Conservation (phyloP, 2,888 invertebrate genomes). For the Lycocerus yunnanus region DNA sequence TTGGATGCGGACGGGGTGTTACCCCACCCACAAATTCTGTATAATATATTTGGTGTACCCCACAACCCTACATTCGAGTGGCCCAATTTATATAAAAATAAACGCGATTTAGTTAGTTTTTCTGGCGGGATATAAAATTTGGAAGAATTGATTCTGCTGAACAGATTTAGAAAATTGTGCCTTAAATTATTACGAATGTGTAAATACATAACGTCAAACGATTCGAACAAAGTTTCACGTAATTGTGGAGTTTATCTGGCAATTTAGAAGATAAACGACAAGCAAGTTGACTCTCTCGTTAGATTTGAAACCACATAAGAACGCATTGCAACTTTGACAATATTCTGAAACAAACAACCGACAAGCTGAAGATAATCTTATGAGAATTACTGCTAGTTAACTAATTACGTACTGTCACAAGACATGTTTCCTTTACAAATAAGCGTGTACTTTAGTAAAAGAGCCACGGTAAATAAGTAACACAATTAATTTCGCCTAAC, state of each 20-base stretch:
- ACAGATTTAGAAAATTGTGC: background rate
- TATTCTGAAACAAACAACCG: background rate
- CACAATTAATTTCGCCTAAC: background rate
- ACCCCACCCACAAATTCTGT: constrained; percentile 22
- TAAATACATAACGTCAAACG: background rate
- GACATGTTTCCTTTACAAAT: background rate
- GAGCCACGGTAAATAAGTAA: background rate
- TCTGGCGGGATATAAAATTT: background rate
- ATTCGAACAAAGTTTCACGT: background rate
- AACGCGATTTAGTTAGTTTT: background rate
- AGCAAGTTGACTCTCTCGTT: background rate
- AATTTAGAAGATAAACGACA: background rate
- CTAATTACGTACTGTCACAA: background rate
- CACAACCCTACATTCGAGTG: constrained; percentile 23
- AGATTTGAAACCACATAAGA: background rate
- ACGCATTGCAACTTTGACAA: background rate
- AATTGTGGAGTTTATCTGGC: background rate
- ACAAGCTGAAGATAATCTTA: background rate
- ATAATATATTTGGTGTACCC: background rate
- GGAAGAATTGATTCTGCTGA: too few relatives aligned
- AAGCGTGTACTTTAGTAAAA: background rate
- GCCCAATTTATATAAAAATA: constrained; percentile 5
- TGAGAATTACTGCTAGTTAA: background rate
- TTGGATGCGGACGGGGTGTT: constrained; percentile 20
- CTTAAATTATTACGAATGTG: background rate